Conservation (phyloP, 2,797 vertebrate genomes). For the Syndactyla subalaris region DNA sequence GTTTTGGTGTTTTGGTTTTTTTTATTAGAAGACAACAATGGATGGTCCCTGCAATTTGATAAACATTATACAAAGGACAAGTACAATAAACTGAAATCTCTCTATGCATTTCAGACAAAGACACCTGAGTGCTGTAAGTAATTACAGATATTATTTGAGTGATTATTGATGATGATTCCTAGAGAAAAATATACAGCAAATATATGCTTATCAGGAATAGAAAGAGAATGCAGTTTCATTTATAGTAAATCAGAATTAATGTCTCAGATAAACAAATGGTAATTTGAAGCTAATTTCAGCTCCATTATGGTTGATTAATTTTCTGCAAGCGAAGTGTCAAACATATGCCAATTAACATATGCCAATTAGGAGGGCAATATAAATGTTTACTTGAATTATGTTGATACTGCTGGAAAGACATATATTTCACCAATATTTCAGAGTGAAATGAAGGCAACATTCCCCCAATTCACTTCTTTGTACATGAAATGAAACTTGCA, state of each 20-base stretch:
- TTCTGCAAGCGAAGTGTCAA: not conserved
- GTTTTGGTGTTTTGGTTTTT: not conserved
- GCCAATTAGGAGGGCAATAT: not conserved
- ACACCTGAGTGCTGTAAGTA: constrained; percentile 89
- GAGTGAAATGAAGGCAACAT: not conserved
- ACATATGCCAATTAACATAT: not conserved
- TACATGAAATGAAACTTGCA: not conserved
- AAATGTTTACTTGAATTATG: not conserved
- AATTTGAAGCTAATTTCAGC: not conserved
- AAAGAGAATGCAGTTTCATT: not conserved
- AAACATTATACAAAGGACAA: constrained; percentile 82
- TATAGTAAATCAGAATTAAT: not conserved
- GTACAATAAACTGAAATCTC: constrained; percentile 75
- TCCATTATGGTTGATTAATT: not conserved
- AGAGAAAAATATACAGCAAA: not conserved
- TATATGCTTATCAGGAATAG: not conserved
- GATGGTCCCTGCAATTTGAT: constrained; percentile 93
- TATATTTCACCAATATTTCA: not conserved
- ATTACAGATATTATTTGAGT: not conserved
- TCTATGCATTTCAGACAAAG: constrained; percentile 74
- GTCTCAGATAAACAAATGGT: not conserved
- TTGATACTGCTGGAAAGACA: not conserved
- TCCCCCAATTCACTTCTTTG: not conserved
- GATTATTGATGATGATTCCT: not conserved
- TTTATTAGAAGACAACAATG: constrained; percentile 90